Evolutionary conservation across 2,113 vertebrate species (phyloP), one percentile per base, ranked within the genome.

Genomic region (Phrynocephalus versicolor): DNA sequence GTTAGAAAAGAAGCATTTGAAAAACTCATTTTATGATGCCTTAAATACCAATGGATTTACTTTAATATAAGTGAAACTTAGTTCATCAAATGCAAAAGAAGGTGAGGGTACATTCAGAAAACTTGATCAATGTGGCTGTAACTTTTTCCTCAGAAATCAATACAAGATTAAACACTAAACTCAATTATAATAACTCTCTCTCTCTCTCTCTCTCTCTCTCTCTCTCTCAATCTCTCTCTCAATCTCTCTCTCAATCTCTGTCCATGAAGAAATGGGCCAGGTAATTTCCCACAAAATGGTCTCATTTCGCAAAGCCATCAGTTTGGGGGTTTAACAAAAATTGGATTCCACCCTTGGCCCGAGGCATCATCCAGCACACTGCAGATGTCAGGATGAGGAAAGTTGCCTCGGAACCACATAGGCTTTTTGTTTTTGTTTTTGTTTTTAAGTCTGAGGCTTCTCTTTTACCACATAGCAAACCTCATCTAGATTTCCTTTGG

Each of bases 381-480:
- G 76, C 79, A 81, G 57, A 33, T 87, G 70, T 2, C 30, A 69
- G 2, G 18, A 33, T 41, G 67, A 87, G 78, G 57, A 84, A 91
- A 70, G 6, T 27, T 85, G 37, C 16, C 67, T 87, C 65, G 79
- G 39, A 87, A 25, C 8, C 78, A 69, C 84, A 21, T 14, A 14
- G 13, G 60, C 21, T 51, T 83, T n/a, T 83, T 51, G 33, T 69
- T 70, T 3, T 45, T 82, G 39, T 30, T 80, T 45, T 51, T 51
- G 10, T 51, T 51, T 41, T 80, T 8, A 85, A 85, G 70, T 33
- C 62, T 33, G 74, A 16, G 70, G 80, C 10, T 57, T 83, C 41
- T 73, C 77, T 73, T 84, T 79, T 84, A n/a, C n/a, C 3, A 69
- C 78, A 37, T 25, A 90, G 45, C 15, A 55, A 92, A 1, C 0